These are phyloP conservation scores for Tetramorium bicarinatum DNA, from an alignment of 2,888 invertebrate genomes.

Conservation along the genomic window DNA sequence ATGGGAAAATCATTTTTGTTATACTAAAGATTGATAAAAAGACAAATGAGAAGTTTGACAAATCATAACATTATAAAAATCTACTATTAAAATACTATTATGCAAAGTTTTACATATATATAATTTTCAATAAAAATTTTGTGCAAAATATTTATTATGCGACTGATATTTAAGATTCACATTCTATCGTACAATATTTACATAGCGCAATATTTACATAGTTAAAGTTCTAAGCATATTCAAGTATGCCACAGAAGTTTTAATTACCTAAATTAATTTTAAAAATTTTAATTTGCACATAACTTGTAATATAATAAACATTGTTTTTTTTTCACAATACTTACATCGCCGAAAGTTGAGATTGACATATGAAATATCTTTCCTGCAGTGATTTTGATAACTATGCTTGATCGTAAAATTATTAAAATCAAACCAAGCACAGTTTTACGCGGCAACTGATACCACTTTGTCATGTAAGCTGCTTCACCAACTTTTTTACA, in stretches of 20 bases:
- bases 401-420: slow-evolving; percentile 59
- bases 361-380: slow-evolving; percentile 77
- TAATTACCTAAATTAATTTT: slow-evolving; percentile 49
- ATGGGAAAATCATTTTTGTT: background rate
- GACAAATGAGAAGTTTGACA: background rate
- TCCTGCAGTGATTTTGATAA: slow-evolving; percentile 77
- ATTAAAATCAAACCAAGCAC: slow-evolving; percentile 62
- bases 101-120: background rate
- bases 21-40: background rate
- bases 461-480: slow-evolving; percentile 71
- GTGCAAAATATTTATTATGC: slow-evolving; percentile 5
- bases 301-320: background rate
- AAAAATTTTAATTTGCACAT: background rate
- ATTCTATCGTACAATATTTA: slow-evolving; percentile 2
- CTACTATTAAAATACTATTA: background rate
- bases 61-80: background rate
- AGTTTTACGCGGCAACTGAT: slow-evolving; percentile 61
- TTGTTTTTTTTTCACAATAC: background rate
- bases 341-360: slow-evolving; percentile 70
- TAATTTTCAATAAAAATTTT: background rate
- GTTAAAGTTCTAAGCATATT: slow-evolving; percentile 49
- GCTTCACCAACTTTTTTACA: slow-evolving; percentile 68
- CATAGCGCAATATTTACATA: slow-evolving; percentile 13
- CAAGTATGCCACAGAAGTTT: slow-evolving; percentile 29
- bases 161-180: background rate